Base-by-base conservation (phyloP, 2,797 vertebrate genomes). In the Epinephelus coioides region DNA sequence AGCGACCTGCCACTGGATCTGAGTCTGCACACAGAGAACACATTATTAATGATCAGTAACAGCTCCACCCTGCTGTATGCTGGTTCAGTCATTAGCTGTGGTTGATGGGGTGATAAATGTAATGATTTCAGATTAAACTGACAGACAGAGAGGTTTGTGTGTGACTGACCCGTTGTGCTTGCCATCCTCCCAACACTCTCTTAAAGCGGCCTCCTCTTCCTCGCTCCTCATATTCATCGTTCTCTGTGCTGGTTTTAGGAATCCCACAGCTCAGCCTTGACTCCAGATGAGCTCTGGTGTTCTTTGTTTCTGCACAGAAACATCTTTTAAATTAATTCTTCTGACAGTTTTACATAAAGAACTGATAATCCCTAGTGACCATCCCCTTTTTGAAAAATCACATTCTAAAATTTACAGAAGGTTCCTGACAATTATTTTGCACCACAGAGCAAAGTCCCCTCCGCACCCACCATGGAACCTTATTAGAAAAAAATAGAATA, bases 1-100 rank as follows among this genome's bases (percentile, higher is more conserved):
- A 15, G 95, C 96, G 66, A 97, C 93, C 93, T 98, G 97, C 97
- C 97, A 98, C 25, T 97, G 96, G 83, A 97, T 96, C 78, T 97
- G 94, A 67, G 94, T 94, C 97, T 97, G 68, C 18, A 50, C 25
- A 30, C 23, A 44, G 3, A 47, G 5, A 12, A 18, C 4, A 38
- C 0, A 13, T 6, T 59, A 11, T 43, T 13, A 44, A 14, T 27
- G 43, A 4, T 43, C 38, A 2, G 13, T 10, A 21, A 15, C 34
- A 34, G 34, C 34, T 34, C 34, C 34, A 34, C 7, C 34, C 34
- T 34, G 34, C 34, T 34, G 34, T 34, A 38, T 59, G 56, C 50
- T 51, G 10, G 19, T 53, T 53, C 12, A 23, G n/a, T 27, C 23
- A 5, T 63, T 47, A 49, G 17, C 38, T 23, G n/a, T 43, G 38